These are phyloP conservation scores for Danionella cerebrum DNA, from an alignment of 2,113 vertebrate species.

Conservation along the genomic window DNA sequence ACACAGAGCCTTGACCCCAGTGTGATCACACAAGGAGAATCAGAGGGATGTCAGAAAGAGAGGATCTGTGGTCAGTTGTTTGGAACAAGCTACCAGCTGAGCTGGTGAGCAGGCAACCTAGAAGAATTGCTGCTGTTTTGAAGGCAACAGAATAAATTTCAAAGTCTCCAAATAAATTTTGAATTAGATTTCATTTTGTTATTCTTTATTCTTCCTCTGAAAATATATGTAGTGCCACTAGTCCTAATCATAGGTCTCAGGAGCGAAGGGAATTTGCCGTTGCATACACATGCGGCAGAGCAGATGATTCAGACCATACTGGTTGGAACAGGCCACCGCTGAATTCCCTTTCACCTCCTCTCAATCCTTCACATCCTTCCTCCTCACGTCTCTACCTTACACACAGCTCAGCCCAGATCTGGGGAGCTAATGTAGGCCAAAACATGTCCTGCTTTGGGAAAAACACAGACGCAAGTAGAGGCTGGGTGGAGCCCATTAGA, in stretches of 20 bases:
- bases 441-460: neutral
- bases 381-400: neutral
- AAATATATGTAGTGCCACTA: no score
- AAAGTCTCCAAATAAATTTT: no score
- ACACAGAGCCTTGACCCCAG: neutral
- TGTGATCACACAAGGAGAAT: no score
- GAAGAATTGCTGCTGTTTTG: no score
- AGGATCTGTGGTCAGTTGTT: no score
- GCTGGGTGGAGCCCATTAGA: constrained; percentile 17
- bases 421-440: constrained; percentile 44
- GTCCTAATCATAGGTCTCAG: neutral
- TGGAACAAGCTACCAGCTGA: no score
- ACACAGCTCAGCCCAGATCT: constrained; percentile 37
- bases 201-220: no score
- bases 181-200: no score
- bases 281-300: neutral
- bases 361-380: neutral
- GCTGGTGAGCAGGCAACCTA: no score
- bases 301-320: constrained; percentile 23
- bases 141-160: no score
- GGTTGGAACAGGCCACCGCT: constrained; percentile 7
- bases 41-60: no score
- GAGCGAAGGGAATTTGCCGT: constrained; percentile 6
- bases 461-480: constrained; percentile 11
- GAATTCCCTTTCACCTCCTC: constrained; percentile 40